phyloP scores from a whole-genome alignment of 2,113 vertebrate species.

The Nannospalax galili region DNA sequence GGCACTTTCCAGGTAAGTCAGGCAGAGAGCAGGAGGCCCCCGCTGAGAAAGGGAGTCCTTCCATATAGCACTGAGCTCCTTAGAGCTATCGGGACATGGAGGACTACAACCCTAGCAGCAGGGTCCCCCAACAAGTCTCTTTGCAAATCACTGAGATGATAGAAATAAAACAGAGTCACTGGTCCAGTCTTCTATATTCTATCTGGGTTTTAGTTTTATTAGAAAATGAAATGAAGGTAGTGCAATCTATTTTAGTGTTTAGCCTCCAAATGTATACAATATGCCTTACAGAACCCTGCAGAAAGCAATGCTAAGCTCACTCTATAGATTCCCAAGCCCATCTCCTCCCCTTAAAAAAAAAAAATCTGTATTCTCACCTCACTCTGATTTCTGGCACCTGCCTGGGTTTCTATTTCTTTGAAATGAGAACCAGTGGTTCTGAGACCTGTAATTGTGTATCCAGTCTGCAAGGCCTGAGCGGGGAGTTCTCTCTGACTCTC shows the following conservation, averaged over 20 bases:
- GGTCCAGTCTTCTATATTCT: background rate
- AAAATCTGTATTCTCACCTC: constrained; percentile 35
- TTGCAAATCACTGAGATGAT: constrained; percentile 15
- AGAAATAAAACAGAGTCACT: background rate
- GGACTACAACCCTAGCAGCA: no score
- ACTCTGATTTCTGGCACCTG: constrained; percentile 44
- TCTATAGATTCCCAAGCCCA: background rate
- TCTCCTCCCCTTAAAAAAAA: constrained; percentile 33
- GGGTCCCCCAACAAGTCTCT: no score
- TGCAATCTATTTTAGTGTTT: background rate
- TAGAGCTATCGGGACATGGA: no score
- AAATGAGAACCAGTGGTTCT: constrained; percentile 31
- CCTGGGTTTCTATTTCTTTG: constrained; percentile 45
- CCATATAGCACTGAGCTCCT: no score
- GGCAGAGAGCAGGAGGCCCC: no score
- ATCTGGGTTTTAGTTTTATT: background rate
- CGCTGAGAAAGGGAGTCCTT: no score
- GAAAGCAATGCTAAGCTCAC: constrained; percentile 12
- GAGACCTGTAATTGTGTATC: constrained; percentile 45
- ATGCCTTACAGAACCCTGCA: background rate
- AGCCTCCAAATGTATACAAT: background rate
- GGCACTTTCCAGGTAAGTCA: no score
- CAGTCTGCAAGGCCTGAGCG: constrained; percentile 4
- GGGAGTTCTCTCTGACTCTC: background rate
- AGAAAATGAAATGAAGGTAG: background rate